Evolutionary conservation across 2,888 invertebrate species (phyloP), one percentile per base, ranked within the genome.

Genomic region (Falcaria lacertinaria): DNA sequence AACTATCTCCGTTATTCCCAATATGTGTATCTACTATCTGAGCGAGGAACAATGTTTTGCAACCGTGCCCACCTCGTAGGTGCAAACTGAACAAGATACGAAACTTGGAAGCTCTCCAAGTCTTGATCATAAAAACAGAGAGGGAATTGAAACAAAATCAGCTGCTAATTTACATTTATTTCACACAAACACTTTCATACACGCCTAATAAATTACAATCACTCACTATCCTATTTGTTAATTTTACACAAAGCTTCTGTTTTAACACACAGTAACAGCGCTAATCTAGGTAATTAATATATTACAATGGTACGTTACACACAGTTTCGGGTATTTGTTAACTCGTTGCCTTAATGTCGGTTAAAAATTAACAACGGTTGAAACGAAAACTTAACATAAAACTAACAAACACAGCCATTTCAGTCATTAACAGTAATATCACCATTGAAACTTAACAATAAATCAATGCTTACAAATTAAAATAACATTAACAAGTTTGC

Each of bases 371-470:
- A 80, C 70, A 74, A 72, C 62, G 60, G 75, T 81, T 82, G 76
- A 86, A 88, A 88, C 84, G 74, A 81, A 88, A 88, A 89, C 87
- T 89, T 84, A 89, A 89, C 87, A 85, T 87, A 87, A 89, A 88
- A 88, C 77, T 87, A 89, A 87, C 88, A 87, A 85, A 88, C 88
- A 87, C 88, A 88, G 89, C 88, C 89, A 74, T 69, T 56, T 64
- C 52, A 58, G 70, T 63, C 52, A 59, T 61, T 69, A 84, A 80
- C 74, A 64, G 53, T 69, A 75, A 69, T 78, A 79, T 79, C 77
- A 78, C 79, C 75, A 72, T 54, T 55, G 48, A 81, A 86, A 85
- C 81, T 74, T 83, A 89, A 89, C 88, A 71, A 72, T 58, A 88
- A 89, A 58, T 86, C 80, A 88, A 88, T 74, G 49, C 85, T 82